Evolutionary conservation across 2,797 vertebrate species (phyloP), one percentile per base, ranked within the genome.

Genomic region (Chromis chromis): DNA sequence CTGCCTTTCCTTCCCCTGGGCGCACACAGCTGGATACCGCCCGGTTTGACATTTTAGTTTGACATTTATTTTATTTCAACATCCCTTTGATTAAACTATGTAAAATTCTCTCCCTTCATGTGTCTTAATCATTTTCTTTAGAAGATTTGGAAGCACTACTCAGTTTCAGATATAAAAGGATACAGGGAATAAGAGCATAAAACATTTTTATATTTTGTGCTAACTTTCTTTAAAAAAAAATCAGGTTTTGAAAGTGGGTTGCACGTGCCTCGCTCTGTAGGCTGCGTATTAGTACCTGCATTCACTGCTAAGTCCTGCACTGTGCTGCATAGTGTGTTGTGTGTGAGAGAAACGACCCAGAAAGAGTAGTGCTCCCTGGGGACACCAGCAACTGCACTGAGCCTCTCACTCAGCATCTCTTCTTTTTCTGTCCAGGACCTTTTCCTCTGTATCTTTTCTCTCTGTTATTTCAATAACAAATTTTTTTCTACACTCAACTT

Each of bases 21-120:
- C 61, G 33, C 48, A 71, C 79, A 44, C 85, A 87, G 86, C 74
- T 61, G 78, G 88, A 87, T 33, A 63, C 21, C 74, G 72, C 39
- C 70, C 63, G n/a, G 50, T 78, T 33, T 91, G 91, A 88, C 88
- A 91, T 91, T 93, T 89, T 0, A 54, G 63, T 70, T 70, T 88
- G 89, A 89, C 87, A 82, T 90, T 89, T 46, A 58, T 36, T 78
- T 78, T 63, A 75, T 86, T 82, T 85, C 40, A 85, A 39, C 72
- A 75, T 10, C 73, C 73, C 83, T 88, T 83, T 85, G 82, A 89
- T 74, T 44, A 28, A 24, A 52, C 62, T 28, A 6, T 58, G 46
- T 76, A 50, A 60, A 74, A 53, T 33, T 16, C 40, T 55, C 39
- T 62, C 71, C 61, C 42, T 74, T 75, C 14, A 57, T 70, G 42